Percentiles rank a stretch among this genome's conserved stretches.
These are phyloP conservation scores for Podilymbus podiceps DNA, from an alignment of 2,113 vertebrate genomes.

Conservation along the genomic window DNA sequence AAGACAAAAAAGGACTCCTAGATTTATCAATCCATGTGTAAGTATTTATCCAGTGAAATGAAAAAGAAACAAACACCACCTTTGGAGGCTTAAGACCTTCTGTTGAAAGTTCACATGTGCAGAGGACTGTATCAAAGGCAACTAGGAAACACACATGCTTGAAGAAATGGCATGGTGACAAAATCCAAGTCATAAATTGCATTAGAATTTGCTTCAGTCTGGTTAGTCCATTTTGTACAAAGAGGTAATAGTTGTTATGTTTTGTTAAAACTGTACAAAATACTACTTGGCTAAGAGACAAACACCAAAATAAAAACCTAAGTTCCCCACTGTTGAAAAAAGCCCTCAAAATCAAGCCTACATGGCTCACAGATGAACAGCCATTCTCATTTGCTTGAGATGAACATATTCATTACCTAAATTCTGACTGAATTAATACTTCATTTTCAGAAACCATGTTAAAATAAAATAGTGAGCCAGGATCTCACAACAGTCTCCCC, in stretches of 20 bases:
- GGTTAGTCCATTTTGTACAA: not conserved
- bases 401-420: not conserved
- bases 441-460: not conserved
- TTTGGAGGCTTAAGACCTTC: not conserved
- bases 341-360: not conserved
- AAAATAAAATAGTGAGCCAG: not conserved
- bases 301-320: not conserved
- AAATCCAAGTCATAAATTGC: not conserved
- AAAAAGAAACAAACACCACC: not conserved
- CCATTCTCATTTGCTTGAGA: not conserved
- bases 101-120: not conserved
- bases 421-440: constrained; percentile 1
- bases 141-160: not conserved
- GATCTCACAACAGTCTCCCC: not conserved
- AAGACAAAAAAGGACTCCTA: not conserved
- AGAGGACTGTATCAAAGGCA: not conserved
- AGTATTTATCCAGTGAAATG: not conserved
- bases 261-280: not conserved
- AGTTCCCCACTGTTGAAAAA: not conserved
- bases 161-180: not conserved
- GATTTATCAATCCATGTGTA: not conserved
- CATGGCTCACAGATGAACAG: not conserved
- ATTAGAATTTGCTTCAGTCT: not conserved
- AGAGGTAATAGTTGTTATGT: not conserved
- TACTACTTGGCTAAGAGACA: not conserved